Evolutionary conservation across 1,140 invertebrate species (phyloP).

Genomic region (Drosophila ogumai): DNA sequence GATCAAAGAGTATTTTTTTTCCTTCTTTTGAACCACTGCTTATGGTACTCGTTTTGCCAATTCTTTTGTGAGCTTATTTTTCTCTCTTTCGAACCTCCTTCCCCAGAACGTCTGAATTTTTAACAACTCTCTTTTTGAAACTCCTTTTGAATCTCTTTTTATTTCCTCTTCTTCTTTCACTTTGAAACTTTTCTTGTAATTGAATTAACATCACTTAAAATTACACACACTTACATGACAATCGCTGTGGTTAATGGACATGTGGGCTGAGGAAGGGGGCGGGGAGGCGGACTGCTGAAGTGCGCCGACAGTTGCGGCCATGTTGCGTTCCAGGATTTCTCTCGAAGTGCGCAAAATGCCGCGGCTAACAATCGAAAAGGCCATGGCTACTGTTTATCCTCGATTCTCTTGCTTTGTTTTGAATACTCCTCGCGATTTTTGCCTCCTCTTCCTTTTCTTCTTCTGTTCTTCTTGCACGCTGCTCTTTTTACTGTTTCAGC

Average conservation of each 20-base stretch:
- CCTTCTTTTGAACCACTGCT: neutral
- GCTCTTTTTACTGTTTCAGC: conserved; percentile 27
- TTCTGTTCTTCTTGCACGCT: neutral
- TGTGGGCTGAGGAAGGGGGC: conserved; percentile 25
- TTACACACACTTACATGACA: conserved; percentile 65
- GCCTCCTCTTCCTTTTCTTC: conserved; percentile 5
- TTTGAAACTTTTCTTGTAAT: conserved; percentile 26
- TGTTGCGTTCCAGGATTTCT: conserved; percentile 83
- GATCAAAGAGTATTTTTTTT: too few relatives aligned
- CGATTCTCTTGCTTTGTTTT: conserved; percentile 14
- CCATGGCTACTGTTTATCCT: conserved; percentile 56
- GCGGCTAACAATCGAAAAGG: conserved; percentile 78
- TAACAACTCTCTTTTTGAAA: neutral
- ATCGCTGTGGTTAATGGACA: conserved; percentile 47
- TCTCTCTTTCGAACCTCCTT: neutral
- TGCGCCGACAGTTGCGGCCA: conserved; percentile 72
- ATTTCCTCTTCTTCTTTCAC: neutral
- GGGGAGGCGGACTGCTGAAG: conserved; percentile 58
- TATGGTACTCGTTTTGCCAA: neutral
- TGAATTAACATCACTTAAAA: conserved; percentile 55
- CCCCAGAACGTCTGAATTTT: neutral
- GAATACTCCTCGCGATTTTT: conserved; percentile 11
- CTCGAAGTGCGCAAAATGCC: conserved; percentile 80
- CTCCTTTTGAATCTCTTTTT: neutral
- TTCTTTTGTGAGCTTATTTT: neutral